Base-by-base conservation (phyloP, 2,797 vertebrate genomes). In the Labroides dimidiatus region DNA sequence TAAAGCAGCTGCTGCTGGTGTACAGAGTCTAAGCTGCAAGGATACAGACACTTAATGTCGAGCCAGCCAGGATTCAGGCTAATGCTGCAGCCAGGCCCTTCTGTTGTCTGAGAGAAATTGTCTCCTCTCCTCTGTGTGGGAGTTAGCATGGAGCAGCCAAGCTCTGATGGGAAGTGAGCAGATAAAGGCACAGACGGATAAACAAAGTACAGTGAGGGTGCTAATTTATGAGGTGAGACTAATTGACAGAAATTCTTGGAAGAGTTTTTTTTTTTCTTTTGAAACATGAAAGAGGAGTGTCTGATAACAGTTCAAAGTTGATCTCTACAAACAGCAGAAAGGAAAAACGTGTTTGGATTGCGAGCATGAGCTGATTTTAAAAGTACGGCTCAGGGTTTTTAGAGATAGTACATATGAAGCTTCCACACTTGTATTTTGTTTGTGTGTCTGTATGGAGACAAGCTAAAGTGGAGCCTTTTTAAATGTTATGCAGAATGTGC, bases 1-100 rank as follows among this genome's bases (percentile, higher is more conserved):
- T 67, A 77, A 84, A 87, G 66, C 72, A 72, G 77, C 80, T 78
- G 75, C 56, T 81, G 75, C 56, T 81, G 64, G 42, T 64, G 70
- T 24, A 62, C 63, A 5, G 13, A 58, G 56, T 64, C 62, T 56
- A 37, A 56, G 75, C 72, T 21, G 33, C 30, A 53, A 60, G 66
- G 47, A 63, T 80, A 47, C 9, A 62, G 63, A 77, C 62, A 50
- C 47, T 75, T 60, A 33, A 15, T 30, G 33, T 41, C 24, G 61
- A 62, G 56, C 36, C 53, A 42, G 61, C 10, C 19, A 64, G 53
- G 33, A 48, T 59, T 71, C 42, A 43, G 21, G 15, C 21, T 54
- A 17, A 44, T 50, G 55, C 54, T 52, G 59, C 45, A 42, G 58
- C 55, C 33, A 21, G 41, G 37, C 23, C 37, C 9, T 66, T 56